Evolutionary conservation across 1,140 invertebrate genomes (phyloP).

Genomic region (Chironomus tepperi): DNA sequence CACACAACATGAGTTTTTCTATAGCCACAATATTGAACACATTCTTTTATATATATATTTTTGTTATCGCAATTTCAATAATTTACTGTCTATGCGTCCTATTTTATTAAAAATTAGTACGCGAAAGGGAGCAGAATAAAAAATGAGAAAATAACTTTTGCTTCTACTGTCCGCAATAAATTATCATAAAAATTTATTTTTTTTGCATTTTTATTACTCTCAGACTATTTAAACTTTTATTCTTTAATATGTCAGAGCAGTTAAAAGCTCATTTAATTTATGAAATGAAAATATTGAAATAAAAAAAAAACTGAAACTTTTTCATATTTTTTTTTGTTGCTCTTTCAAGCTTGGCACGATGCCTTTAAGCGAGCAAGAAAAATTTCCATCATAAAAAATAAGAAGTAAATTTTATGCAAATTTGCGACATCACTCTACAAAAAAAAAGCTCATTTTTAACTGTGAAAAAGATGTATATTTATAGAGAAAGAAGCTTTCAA

Average conservation of each 20-base stretch:
- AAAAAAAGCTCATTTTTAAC: background rate
- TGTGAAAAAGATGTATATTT: background rate
- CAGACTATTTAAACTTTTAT: background rate
- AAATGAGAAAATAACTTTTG: background rate
- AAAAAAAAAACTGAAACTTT: background rate
- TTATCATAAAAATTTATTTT: background rate
- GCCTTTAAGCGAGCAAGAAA: background rate
- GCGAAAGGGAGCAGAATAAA: background rate
- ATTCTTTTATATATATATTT: too few relatives aligned
- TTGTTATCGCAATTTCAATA: background rate
- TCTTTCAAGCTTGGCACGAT: background rate
- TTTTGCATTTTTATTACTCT: background rate
- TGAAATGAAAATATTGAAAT: conserved; percentile 4
- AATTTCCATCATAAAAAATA: background rate
- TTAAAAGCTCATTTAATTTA: conserved; percentile 4
- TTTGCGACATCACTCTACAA: background rate
- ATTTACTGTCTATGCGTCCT: background rate
- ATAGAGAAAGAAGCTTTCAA: background rate
- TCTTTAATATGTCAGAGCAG: background rate
- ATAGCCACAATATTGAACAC: too few relatives aligned
- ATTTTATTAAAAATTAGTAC: background rate
- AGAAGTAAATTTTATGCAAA: conserved; percentile 1
- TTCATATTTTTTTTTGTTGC: background rate
- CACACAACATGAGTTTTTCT: too few relatives aligned
- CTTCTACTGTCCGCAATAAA: background rate